A percentile compares a stretch with the other conserved stretches of the same genome.
These are phyloP conservation scores for Apamea monoglypha DNA, from an alignment of 2,888 invertebrate species.

Conservation along the genomic window DNA sequence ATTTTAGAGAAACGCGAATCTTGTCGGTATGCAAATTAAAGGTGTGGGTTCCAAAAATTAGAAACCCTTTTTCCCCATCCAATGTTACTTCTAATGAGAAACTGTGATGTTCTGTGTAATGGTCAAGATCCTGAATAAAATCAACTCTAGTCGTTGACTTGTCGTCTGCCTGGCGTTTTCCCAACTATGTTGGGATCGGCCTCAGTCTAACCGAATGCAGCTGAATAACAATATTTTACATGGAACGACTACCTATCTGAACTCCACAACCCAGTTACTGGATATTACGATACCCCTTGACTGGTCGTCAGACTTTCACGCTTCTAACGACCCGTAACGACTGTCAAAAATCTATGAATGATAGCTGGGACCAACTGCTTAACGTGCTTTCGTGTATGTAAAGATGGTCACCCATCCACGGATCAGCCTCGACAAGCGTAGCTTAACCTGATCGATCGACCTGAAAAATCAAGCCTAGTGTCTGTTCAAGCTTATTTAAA, in stretches of 20 bases:
- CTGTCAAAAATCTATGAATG: too few relatives aligned
- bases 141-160: not conserved
- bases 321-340: too few relatives aligned
- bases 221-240: too few relatives aligned
- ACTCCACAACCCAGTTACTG: not conserved
- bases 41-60: constrained; percentile 9
- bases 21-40: constrained; percentile 48
- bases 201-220: too few relatives aligned
- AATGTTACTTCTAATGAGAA: constrained; percentile 15
- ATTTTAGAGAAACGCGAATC: constrained; percentile 31
- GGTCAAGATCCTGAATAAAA: not conserved
- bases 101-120: not conserved
- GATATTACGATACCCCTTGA: not conserved
- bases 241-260: too few relatives aligned
- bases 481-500: not conserved
- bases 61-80: constrained; percentile 14
- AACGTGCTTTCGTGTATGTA: not conserved
- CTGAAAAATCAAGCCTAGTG: not conserved
- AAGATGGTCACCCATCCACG: not conserved
- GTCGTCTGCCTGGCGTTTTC: not conserved
- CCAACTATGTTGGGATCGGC: not conserved
- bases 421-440: not conserved
- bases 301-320: too few relatives aligned
- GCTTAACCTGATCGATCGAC: too few relatives aligned
- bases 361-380: not conserved